phyloP scores from a whole-genome alignment of 2,113 vertebrate species.

The Sylvilagus bachmani region DNA sequence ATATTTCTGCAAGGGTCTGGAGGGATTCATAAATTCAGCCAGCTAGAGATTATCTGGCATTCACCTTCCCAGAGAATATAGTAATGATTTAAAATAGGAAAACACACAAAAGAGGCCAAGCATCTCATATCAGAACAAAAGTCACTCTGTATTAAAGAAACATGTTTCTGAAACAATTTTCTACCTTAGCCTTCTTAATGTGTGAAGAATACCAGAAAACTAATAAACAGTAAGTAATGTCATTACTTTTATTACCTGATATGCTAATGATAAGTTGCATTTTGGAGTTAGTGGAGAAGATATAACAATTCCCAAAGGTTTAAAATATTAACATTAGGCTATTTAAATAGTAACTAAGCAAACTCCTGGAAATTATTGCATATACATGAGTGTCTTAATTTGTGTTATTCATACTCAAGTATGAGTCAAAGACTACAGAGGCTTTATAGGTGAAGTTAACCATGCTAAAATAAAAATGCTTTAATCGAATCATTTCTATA shows the following conservation, averaged over 20 bases:
- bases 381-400: background rate
- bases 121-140: background rate
- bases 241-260: background rate
- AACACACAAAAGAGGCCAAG: constrained; percentile 17
- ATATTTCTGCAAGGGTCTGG: background rate
- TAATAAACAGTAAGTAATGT: background rate
- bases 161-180: constrained; percentile 39
- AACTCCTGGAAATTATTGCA: background rate
- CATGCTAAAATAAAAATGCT: background rate
- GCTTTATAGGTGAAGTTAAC: background rate
- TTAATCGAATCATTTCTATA: background rate
- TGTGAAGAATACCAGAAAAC: background rate
- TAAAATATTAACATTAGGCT: background rate
- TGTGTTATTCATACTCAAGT: background rate
- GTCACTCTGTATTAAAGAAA: background rate
- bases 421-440: background rate
- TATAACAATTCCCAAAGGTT: background rate
- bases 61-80: background rate
- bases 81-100: constrained; percentile 44
- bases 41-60: background rate
- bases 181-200: background rate
- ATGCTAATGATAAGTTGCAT: background rate
- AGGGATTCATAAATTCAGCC: constrained; percentile 31
- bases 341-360: constrained; percentile 1
- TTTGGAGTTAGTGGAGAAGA: constrained; percentile 19